phyloP scores from a whole-genome alignment of 2,797 vertebrate genomes.

The Lates japonicus region DNA sequence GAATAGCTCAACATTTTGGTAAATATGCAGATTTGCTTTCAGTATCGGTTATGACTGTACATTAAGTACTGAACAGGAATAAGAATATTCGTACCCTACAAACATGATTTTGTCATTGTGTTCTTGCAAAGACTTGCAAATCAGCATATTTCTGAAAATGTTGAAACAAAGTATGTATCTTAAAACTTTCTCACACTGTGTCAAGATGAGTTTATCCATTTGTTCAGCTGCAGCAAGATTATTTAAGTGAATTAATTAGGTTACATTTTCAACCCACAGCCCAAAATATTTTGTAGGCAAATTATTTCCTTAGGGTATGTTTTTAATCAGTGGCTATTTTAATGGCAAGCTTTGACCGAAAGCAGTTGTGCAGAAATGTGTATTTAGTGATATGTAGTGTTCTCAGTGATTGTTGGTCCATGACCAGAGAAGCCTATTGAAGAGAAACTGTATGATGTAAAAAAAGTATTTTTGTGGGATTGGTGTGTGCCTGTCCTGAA shows the following conservation, averaged over 20 bases:
- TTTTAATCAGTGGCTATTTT: conserved; percentile 67
- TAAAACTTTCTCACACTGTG: neutral
- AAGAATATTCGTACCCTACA: no score
- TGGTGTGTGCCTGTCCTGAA: conserved; percentile 5
- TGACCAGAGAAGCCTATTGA: conserved; percentile 1
- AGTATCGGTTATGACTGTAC: no score
- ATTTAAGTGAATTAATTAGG: conserved; percentile 69
- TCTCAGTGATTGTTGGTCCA: conserved; percentile 2
- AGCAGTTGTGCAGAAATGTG: conserved; percentile 32
- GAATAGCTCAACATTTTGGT: no score
- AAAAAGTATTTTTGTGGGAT: conserved; percentile 8
- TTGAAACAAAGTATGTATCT: neutral
- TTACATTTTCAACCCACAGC: conserved; percentile 57
- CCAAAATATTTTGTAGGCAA: conserved; percentile 75
- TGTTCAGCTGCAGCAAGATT: conserved; percentile 47
- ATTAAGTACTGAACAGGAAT: no score
- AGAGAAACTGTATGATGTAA: conserved; percentile 3
- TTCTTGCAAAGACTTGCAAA: neutral
- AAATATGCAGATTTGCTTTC: no score
- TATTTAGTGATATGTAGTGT: conserved; percentile 26
- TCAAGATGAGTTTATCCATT: conserved; percentile 28
- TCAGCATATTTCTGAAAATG: neutral
- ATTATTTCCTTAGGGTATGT: conserved; percentile 59
- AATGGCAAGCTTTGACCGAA: conserved; percentile 42
- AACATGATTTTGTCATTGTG: neutral